These are phyloP conservation scores for Gambelia wislizenii DNA, from an alignment of 2,797 vertebrate species.

Conservation along the genomic window DNA sequence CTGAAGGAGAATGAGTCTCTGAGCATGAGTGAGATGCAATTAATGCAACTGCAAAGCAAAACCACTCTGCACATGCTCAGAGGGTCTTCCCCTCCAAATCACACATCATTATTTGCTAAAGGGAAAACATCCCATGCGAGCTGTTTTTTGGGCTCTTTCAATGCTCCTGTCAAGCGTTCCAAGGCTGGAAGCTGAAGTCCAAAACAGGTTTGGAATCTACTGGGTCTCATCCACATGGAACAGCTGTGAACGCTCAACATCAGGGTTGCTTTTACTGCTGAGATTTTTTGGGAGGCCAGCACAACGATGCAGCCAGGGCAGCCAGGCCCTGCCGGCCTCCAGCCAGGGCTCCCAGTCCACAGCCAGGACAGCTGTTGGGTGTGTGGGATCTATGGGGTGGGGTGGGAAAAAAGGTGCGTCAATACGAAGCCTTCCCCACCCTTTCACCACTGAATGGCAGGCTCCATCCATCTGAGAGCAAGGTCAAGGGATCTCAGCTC, in stretches of 20 bases:
- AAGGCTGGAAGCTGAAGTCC: too few species aligned
- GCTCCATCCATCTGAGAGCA: too few species aligned
- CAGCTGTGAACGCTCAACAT: background rate
- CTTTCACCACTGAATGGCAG: background rate
- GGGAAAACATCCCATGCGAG: background rate
- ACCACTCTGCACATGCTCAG: background rate
- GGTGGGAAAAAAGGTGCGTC: background rate
- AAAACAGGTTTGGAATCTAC: too few species aligned
- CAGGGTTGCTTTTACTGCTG: background rate
- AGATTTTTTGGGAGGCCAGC: background rate
- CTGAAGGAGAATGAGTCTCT: too few species aligned
- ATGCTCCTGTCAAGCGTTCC: background rate
- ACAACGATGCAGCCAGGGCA: background rate
- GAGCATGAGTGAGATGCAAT: too few species aligned
- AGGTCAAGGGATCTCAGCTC: background rate
- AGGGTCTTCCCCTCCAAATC: background rate
- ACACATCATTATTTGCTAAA: background rate
- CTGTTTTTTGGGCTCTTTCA: background rate
- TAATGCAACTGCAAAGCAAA: background rate
- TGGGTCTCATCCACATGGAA: background rate
- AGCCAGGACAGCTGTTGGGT: constrained; percentile 25
- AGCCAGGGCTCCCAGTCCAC: too few species aligned
- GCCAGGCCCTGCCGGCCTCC: background rate
- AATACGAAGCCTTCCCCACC: too few species aligned
- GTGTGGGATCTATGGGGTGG: background rate